A percentile compares a stretch with the other conserved stretches of the same genome.
Conservation (phyloP, 1,140 invertebrate species). For the Orchestia grillus region DNA sequence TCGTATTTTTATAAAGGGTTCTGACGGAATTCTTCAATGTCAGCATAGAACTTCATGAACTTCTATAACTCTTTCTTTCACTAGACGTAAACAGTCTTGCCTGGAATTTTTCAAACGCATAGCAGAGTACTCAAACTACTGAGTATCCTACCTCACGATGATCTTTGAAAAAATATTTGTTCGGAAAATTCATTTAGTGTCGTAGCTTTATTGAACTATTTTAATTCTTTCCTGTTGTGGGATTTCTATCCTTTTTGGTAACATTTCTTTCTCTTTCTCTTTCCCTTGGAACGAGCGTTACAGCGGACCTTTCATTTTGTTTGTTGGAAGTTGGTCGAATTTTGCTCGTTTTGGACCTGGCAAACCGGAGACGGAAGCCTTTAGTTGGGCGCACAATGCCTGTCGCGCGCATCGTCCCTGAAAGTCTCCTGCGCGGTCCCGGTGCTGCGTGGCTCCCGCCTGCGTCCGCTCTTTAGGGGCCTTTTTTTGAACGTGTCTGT, state of each 20-base stretch:
- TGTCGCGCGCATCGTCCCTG: not conserved
- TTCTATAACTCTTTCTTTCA: not conserved
- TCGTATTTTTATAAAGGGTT: not conserved
- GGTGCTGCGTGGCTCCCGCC: too few relatives aligned
- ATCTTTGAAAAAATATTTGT: not conserved
- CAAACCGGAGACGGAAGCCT: not conserved
- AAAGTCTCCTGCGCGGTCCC: not conserved
- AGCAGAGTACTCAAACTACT: not conserved
- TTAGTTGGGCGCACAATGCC: not conserved
- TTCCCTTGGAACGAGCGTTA: not conserved
- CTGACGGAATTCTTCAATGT: not conserved
- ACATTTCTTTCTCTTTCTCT: not conserved
- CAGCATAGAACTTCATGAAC: not conserved
- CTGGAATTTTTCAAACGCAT: not conserved
- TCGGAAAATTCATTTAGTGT: not conserved
- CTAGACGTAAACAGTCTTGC: not conserved
- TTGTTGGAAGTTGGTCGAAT: not conserved
- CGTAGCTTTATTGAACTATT: not conserved
- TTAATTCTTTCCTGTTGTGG: not conserved
- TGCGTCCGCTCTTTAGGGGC: not conserved
- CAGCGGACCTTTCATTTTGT: not conserved
- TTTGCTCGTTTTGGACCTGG: not conserved
- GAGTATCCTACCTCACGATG: not conserved
- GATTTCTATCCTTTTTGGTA: not conserved
- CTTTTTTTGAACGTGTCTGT: not conserved